phyloP scores from a whole-genome alignment of 1,140 invertebrate species.

The Tetramorium simillimum region DNA sequence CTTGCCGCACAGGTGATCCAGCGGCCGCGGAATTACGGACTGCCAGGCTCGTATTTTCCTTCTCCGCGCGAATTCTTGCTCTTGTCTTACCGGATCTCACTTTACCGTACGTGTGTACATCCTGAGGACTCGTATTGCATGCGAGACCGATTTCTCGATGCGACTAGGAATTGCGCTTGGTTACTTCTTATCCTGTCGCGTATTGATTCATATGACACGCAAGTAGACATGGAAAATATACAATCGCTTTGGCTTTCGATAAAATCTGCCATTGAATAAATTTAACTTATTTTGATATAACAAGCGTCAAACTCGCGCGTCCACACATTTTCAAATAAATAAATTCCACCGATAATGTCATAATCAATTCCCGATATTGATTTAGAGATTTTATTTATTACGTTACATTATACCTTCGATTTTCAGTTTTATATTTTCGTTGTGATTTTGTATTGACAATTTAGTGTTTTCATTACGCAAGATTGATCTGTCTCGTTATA shows the following conservation, averaged over 20 bases:
- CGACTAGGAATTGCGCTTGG: constrained; percentile 63
- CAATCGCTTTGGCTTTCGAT: background rate
- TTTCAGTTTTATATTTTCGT: background rate
- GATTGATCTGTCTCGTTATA: constrained; percentile 78
- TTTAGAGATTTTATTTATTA: background rate
- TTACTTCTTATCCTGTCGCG: constrained; percentile 11
- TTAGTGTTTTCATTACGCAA: constrained; percentile 41
- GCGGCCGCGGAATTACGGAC: constrained; percentile 67
- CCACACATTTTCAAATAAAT: background rate
- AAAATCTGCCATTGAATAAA: background rate
- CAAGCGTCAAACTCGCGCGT: background rate
- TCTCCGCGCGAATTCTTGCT: constrained; percentile 47
- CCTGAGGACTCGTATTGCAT: constrained; percentile 79
- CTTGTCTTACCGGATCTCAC: constrained; percentile 79
- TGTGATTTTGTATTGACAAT: background rate
- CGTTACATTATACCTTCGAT: background rate
- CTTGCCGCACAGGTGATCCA: constrained; percentile 52
- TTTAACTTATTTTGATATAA: background rate
- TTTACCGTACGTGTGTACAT: constrained; percentile 71
- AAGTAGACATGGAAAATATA: background rate
- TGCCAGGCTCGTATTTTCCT: constrained; percentile 61
- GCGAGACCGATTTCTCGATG: background rate
- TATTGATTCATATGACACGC: background rate
- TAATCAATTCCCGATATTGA: background rate
- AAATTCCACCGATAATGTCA: background rate